Evolutionary conservation across 1,140 invertebrate species (phyloP), one percentile per base, ranked within the genome.

Genomic region (Notospermus geniculatus): DNA sequence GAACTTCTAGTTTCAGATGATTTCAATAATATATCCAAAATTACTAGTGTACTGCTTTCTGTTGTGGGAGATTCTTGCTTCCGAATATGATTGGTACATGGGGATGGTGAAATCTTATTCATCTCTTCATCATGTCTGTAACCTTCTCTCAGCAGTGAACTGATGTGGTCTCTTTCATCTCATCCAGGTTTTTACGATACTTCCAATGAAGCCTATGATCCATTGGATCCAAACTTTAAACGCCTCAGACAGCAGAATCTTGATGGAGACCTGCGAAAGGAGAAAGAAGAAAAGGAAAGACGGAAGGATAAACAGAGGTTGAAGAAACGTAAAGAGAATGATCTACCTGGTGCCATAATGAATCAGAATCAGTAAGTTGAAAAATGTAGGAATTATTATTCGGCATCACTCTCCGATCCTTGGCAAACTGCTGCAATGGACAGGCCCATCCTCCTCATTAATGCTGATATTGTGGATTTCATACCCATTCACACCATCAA

Each of bases 281-380:
- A 96, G 68, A 91, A 89, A 66, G 93, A 97, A 83, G 93, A 95
- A 79, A 87, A 65, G 66, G 68, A 80, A 59, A 72, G 78, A 69
- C 74, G 76, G 57, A 81, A 81, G 59, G 80, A 83, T 58, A 80
- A 78, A 62, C 71, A 74, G 17, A 97, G 96, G 77, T 79, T 96
- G 57, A 97, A 97, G 74, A 90, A 95, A 71, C 84, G 92, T 25
- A 97, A 97, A 78, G 95, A 98, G 77, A 97, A 98, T 82, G 95
- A 98, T 72, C 88, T 98, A 64, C 95, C 96, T 0, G 87, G 89
- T 67, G 89, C 91, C 1, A 93, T 98, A 87, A 82, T 96, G 2
- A 70, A 69, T 57, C 75, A 77, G 53, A 77, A 72, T 57, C 79
- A 80, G 77, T 79, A 71, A 64, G 78, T 45, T 2, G 54, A 54